These are phyloP conservation scores for Papilio polytes DNA, from an alignment of 1,140 invertebrate genomes.

Conservation along the genomic window DNA sequence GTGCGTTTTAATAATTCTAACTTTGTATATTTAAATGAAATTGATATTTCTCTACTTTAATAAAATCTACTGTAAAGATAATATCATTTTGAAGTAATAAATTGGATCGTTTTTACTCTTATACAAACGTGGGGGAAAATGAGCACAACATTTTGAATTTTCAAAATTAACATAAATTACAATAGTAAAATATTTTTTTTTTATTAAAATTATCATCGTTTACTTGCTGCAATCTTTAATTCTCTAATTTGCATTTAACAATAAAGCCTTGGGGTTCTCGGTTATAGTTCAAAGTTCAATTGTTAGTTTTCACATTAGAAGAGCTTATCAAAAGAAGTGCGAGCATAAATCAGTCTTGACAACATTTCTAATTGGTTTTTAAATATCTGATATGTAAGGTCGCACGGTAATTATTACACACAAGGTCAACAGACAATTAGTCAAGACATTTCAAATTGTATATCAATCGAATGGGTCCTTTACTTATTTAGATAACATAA, in stretches of 20 bases:
- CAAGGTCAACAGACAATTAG: not conserved
- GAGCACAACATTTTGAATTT: too few species aligned
- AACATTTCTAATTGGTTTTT: conserved; percentile 16
- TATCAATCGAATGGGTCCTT: not conserved
- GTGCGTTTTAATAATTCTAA: not conserved
- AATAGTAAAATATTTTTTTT: too few species aligned
- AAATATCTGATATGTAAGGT: conserved; percentile 3
- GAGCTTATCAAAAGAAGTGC: not conserved
- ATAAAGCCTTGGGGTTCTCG: conserved; percentile 57
- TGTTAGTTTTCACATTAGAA: conserved; percentile 49
- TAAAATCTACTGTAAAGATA: too few species aligned
- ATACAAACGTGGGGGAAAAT: too few species aligned
- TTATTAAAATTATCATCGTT: not conserved
- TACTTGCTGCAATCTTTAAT: not conserved
- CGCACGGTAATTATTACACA: not conserved
- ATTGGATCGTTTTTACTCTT: too few species aligned
- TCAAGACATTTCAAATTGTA: not conserved
- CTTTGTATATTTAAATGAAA: not conserved
- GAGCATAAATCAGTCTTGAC: conserved; percentile 36
- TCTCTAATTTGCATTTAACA: conserved; percentile 22
- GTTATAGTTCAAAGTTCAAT: conserved; percentile 49
- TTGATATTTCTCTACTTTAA: too few species aligned
- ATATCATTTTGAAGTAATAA: too few species aligned
- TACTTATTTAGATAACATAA: not conserved
- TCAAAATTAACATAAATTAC: too few species aligned